Evolutionary conservation across 2,888 invertebrate genomes (phyloP), one percentile per base, ranked within the genome.

Genomic region (Strigamia maritima): DNA sequence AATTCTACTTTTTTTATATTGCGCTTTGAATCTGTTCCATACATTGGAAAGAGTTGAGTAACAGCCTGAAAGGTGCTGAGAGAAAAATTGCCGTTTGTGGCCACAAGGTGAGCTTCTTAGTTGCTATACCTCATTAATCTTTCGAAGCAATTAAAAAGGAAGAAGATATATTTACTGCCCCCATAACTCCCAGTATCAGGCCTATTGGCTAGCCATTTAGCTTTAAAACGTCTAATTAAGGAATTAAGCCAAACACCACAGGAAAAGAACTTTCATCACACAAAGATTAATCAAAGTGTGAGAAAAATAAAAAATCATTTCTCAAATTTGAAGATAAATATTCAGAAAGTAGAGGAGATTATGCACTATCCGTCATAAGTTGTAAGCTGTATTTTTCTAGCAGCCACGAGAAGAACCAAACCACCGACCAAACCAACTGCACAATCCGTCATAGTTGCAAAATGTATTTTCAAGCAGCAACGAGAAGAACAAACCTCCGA

Each of bases 131-230:
- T 70, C 70, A 70, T 70, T 70, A 70, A 70, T 70, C 70, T 70
- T 54, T 70, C 14, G 70, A 26, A 70, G 70, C 70, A 70, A 70
- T 70, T 70, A 70, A 70, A 70, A 70, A 70, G 70, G 70, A 70
- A 70, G 70, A 70, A 28, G 70, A 70, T 70, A 70, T 70, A 70
- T 70, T 70, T 26, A 70, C 26, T 70, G 70, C 26, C 70, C 70
- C 14, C 70, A 12, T 70, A 28, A 70, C 70, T 70, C n/a, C 70
- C 70, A 26, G 26, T n/a, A 70, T 70, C 70, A 70, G 70, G 70
- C 70, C 26, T 70, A 70, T 70, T 70, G 70, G 70, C 28, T 70
- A 7, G 24, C 70, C 70, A 70, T 70, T 70, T 70, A 28, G 26
- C 26, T 28, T 70, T 70, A 28, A 70, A 70, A 70, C 26, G 70